These are phyloP conservation scores for Eptatretus burgeri DNA, from an alignment of 2,113 vertebrate genomes.

Conservation along the genomic window DNA sequence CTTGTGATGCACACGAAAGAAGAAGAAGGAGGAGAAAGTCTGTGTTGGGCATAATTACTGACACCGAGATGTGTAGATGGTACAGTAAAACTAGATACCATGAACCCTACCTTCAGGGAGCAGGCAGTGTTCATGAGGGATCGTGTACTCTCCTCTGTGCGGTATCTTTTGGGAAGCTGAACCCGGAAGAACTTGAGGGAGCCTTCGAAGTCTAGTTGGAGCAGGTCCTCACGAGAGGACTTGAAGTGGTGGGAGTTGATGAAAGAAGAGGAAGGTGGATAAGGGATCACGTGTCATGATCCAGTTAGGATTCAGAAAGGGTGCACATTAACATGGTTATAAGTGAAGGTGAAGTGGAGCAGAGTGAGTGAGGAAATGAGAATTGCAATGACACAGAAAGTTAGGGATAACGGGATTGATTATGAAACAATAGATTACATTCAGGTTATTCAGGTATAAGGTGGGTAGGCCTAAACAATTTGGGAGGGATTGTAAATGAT, in stretches of 20 bases:
- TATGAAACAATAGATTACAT: no score
- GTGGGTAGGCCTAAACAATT: no score
- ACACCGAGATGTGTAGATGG: background rate
- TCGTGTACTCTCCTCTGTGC: conserved; percentile 89
- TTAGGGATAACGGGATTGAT: no score
- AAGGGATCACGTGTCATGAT: no score
- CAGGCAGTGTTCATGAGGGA: conserved; percentile 93
- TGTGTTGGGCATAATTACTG: background rate
- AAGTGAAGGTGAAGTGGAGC: no score
- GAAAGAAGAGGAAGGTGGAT: background rate
- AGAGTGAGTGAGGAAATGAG: no score
- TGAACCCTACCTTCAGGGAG: conserved; percentile 48
- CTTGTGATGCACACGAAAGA: background rate
- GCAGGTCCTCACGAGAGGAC: conserved; percentile 84
- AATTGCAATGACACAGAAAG: no score
- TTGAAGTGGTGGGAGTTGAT: conserved; percentile 12
- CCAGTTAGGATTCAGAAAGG: no score
- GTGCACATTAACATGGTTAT: no score
- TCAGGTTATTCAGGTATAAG: no score
- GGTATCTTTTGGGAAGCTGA: conserved; percentile 83
- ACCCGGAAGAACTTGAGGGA: conserved; percentile 92
- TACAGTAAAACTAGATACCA: background rate
- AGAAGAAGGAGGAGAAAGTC: background rate
- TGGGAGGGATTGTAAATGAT: no score
- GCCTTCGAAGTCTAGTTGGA: conserved; percentile 77